phyloP scores from a whole-genome alignment of 2,797 vertebrate species.

The Siniperca scherzeri region DNA sequence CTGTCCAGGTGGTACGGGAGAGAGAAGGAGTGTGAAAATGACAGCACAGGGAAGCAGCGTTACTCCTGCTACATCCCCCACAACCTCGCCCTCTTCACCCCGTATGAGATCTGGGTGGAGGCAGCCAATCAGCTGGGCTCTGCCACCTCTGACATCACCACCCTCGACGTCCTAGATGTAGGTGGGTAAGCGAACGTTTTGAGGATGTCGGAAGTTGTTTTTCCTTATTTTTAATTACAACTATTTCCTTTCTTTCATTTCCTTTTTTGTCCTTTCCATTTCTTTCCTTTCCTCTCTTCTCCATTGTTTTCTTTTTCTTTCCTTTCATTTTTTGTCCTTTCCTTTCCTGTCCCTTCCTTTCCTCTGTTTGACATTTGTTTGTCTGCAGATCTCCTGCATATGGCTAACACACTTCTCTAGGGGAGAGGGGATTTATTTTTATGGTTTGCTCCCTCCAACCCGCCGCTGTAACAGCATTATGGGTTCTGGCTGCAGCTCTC shows the following conservation, averaged over 20 bases:
- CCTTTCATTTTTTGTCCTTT: background rate
- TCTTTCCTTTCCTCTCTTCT: background rate
- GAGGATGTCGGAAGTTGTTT: background rate
- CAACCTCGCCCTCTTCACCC: slow-evolving; percentile 95
- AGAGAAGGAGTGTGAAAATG: slow-evolving; percentile 92
- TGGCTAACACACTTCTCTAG: slow-evolving; percentile 52
- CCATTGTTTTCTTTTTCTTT: background rate
- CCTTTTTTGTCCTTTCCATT: background rate
- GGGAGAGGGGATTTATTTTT: slow-evolving; percentile 56
- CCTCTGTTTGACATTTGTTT: slow-evolving; percentile 17
- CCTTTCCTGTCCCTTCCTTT: background rate
- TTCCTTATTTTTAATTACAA: background rate
- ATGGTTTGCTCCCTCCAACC: slow-evolving; percentile 37
- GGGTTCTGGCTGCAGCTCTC: slow-evolving; percentile 37
- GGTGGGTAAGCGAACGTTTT: slow-evolving; percentile 84
- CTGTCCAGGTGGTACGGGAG: slow-evolving; percentile 92
- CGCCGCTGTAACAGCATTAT: slow-evolving; percentile 28
- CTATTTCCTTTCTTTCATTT: background rate
- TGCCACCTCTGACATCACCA: slow-evolving; percentile 90
- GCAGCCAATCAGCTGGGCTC: slow-evolving; percentile 93
- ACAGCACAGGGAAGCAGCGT: slow-evolving; percentile 86
- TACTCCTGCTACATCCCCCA: slow-evolving; percentile 93
- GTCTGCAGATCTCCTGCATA: slow-evolving; percentile 53
- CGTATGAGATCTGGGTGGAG: slow-evolving; percentile 97
- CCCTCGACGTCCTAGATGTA: slow-evolving; percentile 94